A percentile compares a stretch with the other conserved stretches of the same genome.
Evolutionary conservation across 2,797 vertebrate genomes (phyloP).

Genomic region (Notamacropus eugenii): DNA sequence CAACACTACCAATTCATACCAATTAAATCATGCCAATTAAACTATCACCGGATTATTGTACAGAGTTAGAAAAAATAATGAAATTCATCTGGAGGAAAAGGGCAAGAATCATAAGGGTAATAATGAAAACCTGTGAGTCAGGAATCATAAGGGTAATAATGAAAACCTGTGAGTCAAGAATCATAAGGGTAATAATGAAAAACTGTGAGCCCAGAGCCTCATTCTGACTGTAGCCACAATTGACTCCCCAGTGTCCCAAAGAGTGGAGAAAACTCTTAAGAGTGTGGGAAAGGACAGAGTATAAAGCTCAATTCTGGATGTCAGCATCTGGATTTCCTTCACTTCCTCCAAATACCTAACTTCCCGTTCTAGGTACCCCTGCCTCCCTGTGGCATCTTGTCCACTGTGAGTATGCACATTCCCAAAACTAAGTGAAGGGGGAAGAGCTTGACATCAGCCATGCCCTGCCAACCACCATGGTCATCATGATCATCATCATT

Average conservation of each 20-base stretch:
- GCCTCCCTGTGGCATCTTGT: neutral
- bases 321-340: neutral
- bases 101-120: too few species aligned
- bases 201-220: neutral
- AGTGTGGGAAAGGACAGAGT: neutral
- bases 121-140: neutral
- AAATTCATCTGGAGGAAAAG: neutral
- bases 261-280: neutral
- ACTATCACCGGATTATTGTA: neutral
- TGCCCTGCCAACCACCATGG: neutral
- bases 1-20: neutral
- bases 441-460: too few species aligned
- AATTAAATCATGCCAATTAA: neutral
- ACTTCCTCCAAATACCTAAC: neutral
- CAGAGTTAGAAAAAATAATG: neutral
- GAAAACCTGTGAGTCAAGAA: too few species aligned
- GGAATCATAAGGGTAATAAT: too few species aligned
- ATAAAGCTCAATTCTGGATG: neutral
- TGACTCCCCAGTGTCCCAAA: too few species aligned
- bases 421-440: too few species aligned
- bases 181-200: too few species aligned
- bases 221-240: neutral
- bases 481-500: neutral
- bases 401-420: neutral
- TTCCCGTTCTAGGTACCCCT: neutral